Evolutionary conservation across 2,797 vertebrate genomes (phyloP), one percentile per base, ranked within the genome.

Genomic region (Spatula clypeata): DNA sequence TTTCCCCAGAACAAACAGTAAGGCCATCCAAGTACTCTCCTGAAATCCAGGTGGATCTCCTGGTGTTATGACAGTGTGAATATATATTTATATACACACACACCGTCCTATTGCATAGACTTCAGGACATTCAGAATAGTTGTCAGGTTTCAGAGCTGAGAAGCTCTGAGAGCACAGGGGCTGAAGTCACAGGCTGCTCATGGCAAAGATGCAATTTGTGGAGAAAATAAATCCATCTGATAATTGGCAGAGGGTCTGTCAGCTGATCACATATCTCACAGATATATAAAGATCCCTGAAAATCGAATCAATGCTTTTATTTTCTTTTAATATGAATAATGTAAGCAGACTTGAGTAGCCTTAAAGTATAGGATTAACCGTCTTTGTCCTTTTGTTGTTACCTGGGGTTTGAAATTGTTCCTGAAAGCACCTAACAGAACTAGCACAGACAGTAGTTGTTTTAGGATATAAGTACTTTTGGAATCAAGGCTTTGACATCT

Each of bases 401-500:
- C 40, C 27, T 53, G 23, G 65, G 26, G 23, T 70, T 88, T 88
- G 70, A 94, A 73, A 36, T 53, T 69, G 44, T 51, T 75, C 47
- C 53, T 88, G 71, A 92, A 84, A 90, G 47, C 38, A 26, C 19
- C 38, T 44, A 70, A 44, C 66, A 95, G 36, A 84, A n/a, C 66
- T 45, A 91, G 76, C 69, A 74, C 24, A 71, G 62, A 66, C 45
- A 79, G 47, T 24, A 70, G 55, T 74, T 88, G 65, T 58, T 90
- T 88, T 64, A 90, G 64, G 36, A 64, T 49, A 67, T 15, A 86
- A 84, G 73, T 93, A 81, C 79, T 92, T 96, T 76, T 76, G 49
- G 70, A 93, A 96, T 57, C 83, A 65, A 81, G 77, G 69, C 40
- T 93, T 93, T 86, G 60, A 73, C 79, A 83, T 62, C 77, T 91